Conservation (phyloP, 2,797 vertebrate genomes). For the Paratrypauchen microcephalus region DNA sequence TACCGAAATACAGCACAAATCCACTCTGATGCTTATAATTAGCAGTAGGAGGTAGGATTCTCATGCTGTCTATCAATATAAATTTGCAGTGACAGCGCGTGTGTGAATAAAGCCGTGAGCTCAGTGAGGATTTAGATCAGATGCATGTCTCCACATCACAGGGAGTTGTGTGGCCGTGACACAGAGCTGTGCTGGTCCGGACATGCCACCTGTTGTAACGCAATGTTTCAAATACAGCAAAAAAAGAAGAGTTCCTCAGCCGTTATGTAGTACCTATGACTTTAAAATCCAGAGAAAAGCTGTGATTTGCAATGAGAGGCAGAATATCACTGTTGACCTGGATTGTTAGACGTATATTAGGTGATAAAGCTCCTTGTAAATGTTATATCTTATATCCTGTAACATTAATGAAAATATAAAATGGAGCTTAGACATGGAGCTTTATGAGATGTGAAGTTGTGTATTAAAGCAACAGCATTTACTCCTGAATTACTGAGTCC, state of each 20-base stretch:
- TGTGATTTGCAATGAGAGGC: background rate
- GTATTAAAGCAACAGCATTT: background rate
- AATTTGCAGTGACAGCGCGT: background rate
- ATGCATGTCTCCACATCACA: slow-evolving; percentile 5
- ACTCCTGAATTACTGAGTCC: background rate
- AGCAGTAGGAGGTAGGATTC: background rate
- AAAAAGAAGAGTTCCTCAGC: background rate
- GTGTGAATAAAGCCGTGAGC: background rate
- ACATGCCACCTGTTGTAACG: slow-evolving; percentile 20
- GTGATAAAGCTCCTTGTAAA: too few relatives aligned
- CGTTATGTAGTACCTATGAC: background rate
- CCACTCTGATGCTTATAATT: background rate
- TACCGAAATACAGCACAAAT: too few relatives aligned
- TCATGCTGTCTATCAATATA: background rate
- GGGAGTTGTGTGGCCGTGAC: slow-evolving; percentile 15
- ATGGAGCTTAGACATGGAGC: background rate
- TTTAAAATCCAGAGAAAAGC: background rate
- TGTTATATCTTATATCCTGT: background rate
- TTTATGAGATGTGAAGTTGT: background rate
- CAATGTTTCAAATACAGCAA: slow-evolving; percentile 15
- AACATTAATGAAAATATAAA: background rate
- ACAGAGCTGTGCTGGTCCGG: slow-evolving; percentile 11
- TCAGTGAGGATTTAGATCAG: background rate
- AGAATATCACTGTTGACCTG: background rate
- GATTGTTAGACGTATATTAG: background rate